Conservation (phyloP, 2,888 invertebrate genomes). For the Morpho achilles region DNA sequence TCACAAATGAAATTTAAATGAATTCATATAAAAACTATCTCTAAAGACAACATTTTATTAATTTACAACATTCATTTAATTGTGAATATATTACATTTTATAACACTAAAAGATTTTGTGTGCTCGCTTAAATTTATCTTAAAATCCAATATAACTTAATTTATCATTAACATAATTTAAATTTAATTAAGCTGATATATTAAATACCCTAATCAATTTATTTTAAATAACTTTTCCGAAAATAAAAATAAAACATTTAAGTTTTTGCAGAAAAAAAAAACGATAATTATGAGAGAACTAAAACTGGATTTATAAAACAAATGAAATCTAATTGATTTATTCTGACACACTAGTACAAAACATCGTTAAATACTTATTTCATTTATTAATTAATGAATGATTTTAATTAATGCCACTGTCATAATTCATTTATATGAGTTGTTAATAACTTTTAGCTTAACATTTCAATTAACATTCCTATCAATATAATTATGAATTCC, state of each 20-base stretch:
- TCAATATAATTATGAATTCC: conserved; percentile 12
- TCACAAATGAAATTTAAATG: not conserved
- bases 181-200: not conserved
- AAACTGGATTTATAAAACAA: too few species aligned
- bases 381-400: not conserved
- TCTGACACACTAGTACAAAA: too few species aligned
- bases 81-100: conserved; percentile 49
- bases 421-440: conserved; percentile 1
- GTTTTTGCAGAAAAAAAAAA: too few species aligned
- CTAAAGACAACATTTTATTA: conserved; percentile 34
- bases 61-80: conserved; percentile 54
- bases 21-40: conserved; percentile 20
- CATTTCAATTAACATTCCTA: conserved; percentile 11
- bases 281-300: too few species aligned
- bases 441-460: conserved; percentile 8
- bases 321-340: too few species aligned
- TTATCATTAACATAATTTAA: conserved; percentile 23
- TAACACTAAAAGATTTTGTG: conserved; percentile 42
- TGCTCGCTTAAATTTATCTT: conserved; percentile 43
- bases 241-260: too few species aligned
- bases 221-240: too few species aligned
- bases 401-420: conserved; percentile 3
- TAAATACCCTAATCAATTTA: too few species aligned
- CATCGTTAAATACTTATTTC: not conserved
- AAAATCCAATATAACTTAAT: conserved; percentile 15